Percentiles rank a stretch among this genome's conserved stretches.
These are phyloP conservation scores for Drosophila yooni DNA, from an alignment of 2,888 invertebrate genomes.

Conservation along the genomic window DNA sequence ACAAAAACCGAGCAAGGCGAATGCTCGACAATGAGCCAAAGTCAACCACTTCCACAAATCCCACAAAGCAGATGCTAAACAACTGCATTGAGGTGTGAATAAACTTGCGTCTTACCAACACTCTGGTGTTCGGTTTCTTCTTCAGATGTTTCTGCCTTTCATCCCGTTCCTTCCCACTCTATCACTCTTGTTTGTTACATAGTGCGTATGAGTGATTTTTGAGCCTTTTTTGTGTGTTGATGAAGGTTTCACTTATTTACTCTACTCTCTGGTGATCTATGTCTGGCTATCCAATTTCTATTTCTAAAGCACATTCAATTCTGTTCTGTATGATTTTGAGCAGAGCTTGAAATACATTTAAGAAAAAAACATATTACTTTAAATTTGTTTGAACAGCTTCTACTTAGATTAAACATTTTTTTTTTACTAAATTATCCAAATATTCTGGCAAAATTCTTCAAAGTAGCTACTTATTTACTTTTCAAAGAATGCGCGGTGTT, in stretches of 20 bases:
- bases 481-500: slow-evolving; percentile 19
- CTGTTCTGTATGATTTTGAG: slow-evolving; percentile 2
- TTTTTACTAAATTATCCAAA: neutral
- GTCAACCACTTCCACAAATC: slow-evolving; percentile 24
- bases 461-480: neutral
- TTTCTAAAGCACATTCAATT: slow-evolving; percentile 52
- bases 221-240: slow-evolving; percentile 37
- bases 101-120: slow-evolving; percentile 25
- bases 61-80: slow-evolving; percentile 28
- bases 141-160: neutral
- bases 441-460: slow-evolving; percentile 3
- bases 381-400: neutral
- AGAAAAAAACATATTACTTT: neutral
- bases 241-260: slow-evolving; percentile 46
- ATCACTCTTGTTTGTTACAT: slow-evolving; percentile 18
- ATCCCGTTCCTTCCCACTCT: neutral
- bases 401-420: neutral
- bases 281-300: neutral
- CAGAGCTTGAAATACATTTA: slow-evolving; percentile 10
- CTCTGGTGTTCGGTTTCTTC: neutral
- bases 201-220: slow-evolving; percentile 56
- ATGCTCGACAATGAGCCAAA: slow-evolving; percentile 35
- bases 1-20: slow-evolving; percentile 37
- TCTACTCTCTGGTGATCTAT: neutral
- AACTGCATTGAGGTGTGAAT: slow-evolving; percentile 55